A percentile compares a stretch with the other conserved stretches of the same genome.
phyloP scores from a whole-genome alignment of 2,888 invertebrate genomes.

The Leucozona laternaria region DNA sequence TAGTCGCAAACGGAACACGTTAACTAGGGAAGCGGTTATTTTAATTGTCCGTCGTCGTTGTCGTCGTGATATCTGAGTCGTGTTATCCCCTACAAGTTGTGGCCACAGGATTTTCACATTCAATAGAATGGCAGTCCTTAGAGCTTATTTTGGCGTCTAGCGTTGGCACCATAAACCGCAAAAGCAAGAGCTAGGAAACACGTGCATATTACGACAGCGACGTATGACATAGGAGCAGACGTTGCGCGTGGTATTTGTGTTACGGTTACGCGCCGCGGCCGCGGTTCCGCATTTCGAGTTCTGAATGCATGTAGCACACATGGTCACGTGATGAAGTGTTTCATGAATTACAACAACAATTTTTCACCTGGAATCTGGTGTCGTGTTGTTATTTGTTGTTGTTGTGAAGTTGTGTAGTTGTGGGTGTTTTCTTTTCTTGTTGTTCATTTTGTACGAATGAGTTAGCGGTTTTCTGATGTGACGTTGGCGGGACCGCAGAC shows the following conservation, averaged over 20 bases:
- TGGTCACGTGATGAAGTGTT: conserved; percentile 80
- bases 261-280: conserved; percentile 64
- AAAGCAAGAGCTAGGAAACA: conserved; percentile 21
- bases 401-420: conserved; percentile 44
- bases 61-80: conserved; percentile 2
- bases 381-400: conserved; percentile 57
- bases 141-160: conserved; percentile 55
- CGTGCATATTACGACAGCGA: conserved; percentile 59
- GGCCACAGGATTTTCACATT: conserved; percentile 52
- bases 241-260: conserved; percentile 28
- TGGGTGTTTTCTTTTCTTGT: conserved; percentile 32
- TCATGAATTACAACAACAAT: conserved; percentile 81
- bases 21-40: conserved; percentile 50
- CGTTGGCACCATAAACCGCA: conserved; percentile 66
- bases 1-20: conserved; percentile 57
- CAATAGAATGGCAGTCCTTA: conserved; percentile 50
- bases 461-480: conserved; percentile 52
- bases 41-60: conserved; percentile 34
- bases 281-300: conserved; percentile 70
- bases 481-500: conserved; percentile 68
- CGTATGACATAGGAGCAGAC: conserved; percentile 44
- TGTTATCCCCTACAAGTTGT: conserved; percentile 39
- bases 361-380: conserved; percentile 80
- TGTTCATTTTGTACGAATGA: conserved; percentile 17
- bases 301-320: conserved; percentile 67